Conservation (phyloP, 2,113 vertebrate species). For the Oryzias woworae region DNA sequence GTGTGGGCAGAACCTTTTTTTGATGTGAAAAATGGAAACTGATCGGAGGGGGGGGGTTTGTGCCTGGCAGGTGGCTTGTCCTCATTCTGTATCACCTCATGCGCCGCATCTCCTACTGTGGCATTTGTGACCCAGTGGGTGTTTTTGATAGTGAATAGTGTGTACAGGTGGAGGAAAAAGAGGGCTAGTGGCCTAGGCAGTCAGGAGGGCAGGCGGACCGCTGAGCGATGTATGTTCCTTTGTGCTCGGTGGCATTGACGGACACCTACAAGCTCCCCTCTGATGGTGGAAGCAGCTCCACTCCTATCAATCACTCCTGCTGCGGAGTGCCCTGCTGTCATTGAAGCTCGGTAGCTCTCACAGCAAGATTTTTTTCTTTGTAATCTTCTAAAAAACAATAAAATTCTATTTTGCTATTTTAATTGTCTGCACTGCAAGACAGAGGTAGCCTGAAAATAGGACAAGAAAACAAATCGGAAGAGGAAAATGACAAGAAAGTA, state of each 20-base stretch:
- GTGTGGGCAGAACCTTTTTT: conserved; percentile 37
- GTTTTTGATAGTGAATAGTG: conserved; percentile 67
- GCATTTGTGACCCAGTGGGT: conserved; percentile 67
- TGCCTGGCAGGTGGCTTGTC: conserved; percentile 69
- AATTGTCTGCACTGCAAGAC: background rate
- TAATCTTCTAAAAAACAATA: conserved; percentile 3
- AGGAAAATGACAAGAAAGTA: too few species aligned
- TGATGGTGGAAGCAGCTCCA: conserved; percentile 72
- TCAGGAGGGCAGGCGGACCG: conserved; percentile 49
- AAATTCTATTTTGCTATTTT: conserved; percentile 12
- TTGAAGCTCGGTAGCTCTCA: conserved; percentile 58
- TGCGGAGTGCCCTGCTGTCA: conserved; percentile 61
- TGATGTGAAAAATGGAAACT: conserved; percentile 57
- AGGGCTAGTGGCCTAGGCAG: conserved; percentile 51
- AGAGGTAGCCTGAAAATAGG: too few species aligned
- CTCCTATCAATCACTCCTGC: conserved; percentile 75
- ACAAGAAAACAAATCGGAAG: too few species aligned
- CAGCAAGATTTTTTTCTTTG: conserved; percentile 16
- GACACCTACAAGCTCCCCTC: conserved; percentile 77
- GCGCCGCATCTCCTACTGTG: conserved; percentile 38
- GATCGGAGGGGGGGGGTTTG: conserved; percentile 39
- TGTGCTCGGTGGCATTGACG: conserved; percentile 73
- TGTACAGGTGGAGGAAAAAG: conserved; percentile 64
- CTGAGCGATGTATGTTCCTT: conserved; percentile 69
- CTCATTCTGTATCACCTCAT: conserved; percentile 64